These are phyloP conservation scores for Oriolus oriolus DNA, from an alignment of 2,113 vertebrate genomes.

Conservation along the genomic window DNA sequence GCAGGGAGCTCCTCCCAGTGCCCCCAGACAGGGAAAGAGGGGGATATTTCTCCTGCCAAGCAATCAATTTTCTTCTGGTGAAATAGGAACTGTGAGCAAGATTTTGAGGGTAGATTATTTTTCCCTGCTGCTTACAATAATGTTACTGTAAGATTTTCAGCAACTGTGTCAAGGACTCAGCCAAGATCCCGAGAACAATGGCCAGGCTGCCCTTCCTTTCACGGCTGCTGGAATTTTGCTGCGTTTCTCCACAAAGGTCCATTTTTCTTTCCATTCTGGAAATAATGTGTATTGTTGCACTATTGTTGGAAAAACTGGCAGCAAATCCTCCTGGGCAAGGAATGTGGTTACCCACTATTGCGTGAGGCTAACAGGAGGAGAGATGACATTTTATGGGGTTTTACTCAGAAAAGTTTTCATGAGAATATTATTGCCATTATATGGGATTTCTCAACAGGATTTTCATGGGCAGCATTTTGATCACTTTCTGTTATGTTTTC, in stretches of 20 bases:
- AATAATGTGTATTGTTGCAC: slow-evolving; percentile 32
- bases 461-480: background rate
- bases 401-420: slow-evolving; percentile 24
- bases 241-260: slow-evolving; percentile 30
- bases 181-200: slow-evolving; percentile 23
- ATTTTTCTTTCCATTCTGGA: slow-evolving; percentile 49
- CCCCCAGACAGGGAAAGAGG: background rate
- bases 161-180: background rate
- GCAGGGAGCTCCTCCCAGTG: background rate
- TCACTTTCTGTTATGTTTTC: background rate
- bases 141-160: slow-evolving; percentile 36
- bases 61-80: background rate
- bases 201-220: background rate
- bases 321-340: slow-evolving; percentile 6
- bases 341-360: slow-evolving; percentile 14
- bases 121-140: slow-evolving; percentile 36
- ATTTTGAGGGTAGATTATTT: slow-evolving; percentile 29
- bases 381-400: slow-evolving; percentile 11
- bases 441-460: background rate
- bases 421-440: background rate
- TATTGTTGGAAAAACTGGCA: slow-evolving; percentile 42
- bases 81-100: background rate
- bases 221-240: slow-evolving; percentile 7
- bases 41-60: background rate
- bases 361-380: background rate